Conservation (phyloP, 2,113 vertebrate species). For the Siphamia tubifer region DNA sequence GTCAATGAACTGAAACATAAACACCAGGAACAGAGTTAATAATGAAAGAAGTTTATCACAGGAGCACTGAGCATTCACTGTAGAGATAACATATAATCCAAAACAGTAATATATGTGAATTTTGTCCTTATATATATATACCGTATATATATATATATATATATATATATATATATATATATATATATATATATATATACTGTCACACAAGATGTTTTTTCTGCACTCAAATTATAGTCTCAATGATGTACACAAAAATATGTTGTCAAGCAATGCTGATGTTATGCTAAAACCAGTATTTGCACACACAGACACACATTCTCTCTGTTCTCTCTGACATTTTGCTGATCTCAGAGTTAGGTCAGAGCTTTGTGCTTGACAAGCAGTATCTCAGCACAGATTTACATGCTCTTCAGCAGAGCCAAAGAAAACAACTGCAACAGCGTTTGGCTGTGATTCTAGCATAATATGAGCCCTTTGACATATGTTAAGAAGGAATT, state of each 20-base stretch:
- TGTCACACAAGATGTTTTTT: too few relatives aligned
- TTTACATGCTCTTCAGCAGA: constrained; percentile 15
- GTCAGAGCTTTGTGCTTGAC: constrained; percentile 11
- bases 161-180: too few relatives aligned
- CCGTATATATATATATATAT: too few relatives aligned
- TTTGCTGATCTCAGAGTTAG: constrained; percentile 51
- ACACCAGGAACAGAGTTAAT: not conserved
- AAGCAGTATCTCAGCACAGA: constrained; percentile 30
- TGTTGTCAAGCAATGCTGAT: not conserved
- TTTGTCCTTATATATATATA: too few relatives aligned
- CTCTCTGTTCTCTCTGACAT: constrained; percentile 30
- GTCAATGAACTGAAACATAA: constrained; percentile 83
- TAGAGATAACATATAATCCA: not conserved
- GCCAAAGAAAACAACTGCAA: constrained; percentile 53
- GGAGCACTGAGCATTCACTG: not conserved
- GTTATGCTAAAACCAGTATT: not conserved
- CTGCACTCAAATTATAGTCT: not conserved
- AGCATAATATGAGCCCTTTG: not conserved
- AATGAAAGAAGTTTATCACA: not conserved
- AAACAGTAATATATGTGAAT: too few relatives aligned
- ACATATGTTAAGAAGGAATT: not conserved
- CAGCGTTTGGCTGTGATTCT: constrained; percentile 7
- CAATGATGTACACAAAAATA: too few relatives aligned
- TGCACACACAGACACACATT: not conserved
- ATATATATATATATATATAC: too few relatives aligned